Evolutionary conservation across 2,888 invertebrate species (phyloP), one percentile per base, ranked within the genome.

Genomic region (Apamea epomidion): DNA sequence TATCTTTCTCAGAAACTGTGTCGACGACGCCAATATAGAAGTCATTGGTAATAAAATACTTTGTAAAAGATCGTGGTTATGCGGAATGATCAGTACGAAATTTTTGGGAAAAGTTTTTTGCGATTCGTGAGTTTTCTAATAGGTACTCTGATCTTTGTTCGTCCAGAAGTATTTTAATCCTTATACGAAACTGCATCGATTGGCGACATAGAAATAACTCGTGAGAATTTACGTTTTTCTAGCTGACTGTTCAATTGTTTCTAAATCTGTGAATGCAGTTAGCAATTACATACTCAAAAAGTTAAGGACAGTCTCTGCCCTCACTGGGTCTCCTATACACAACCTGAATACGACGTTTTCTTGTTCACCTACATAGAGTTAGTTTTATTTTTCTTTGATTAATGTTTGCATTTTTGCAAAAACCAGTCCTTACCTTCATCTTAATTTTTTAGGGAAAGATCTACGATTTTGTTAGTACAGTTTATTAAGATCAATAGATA

Each of bases 401-500:
- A 21, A n/a, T 21, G 10, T 48, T 18, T 48, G n/a, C n/a, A 8
- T n/a, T 62, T 74, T 58, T 58, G 16, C 8, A 60, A 37, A n/a
- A 73, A 18, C 51, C 54, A 67, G 45, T 69, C 42, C 71, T 68
- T 81, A 69, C 54, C 68, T 54, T 51, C 16, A 29, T 37, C 25
- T 37, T 21, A 18, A 10, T 16, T 29, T 45, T n/a, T 48, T 29
- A 64, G 18, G 16, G 4, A 64, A 45, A 8, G 12, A 1, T n/a
- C 16, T 42, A 74, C 6, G 25, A 21, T 65, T 67, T 69, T 74
- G 78, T 85, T 83, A 86, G 80, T 76, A 67, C 54, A 65, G 42
- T 25, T 68, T 68, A 68, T 42, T 42, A 60, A 76, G 25, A 76
- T 76, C 25, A 78, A 76, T 76, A 80, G 81, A 88, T 92, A 96